Evolutionary conservation across 2,888 invertebrate genomes (phyloP).

Genomic region (Orgyia antiqua): DNA sequence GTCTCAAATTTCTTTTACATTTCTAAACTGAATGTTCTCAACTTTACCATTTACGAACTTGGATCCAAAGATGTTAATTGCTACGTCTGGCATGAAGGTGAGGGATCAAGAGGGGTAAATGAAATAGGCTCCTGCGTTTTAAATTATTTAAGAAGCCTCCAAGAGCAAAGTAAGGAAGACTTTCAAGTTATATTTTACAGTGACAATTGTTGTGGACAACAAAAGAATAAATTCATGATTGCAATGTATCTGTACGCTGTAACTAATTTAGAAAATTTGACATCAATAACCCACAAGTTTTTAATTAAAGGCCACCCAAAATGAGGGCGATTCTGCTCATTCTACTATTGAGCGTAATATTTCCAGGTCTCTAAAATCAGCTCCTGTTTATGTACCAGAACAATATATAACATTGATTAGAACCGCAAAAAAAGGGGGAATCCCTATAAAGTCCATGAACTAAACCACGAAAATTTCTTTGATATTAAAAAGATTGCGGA

Average conservation of each 20-base stretch:
- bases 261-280: background rate
- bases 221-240: conserved; percentile 2
- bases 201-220: conserved; percentile 4
- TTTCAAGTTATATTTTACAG: background rate
- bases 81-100: conserved; percentile 15
- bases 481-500: conserved; percentile 4
- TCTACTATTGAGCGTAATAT: background rate
- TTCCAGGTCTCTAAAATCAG: background rate
- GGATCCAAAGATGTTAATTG: conserved; percentile 2
- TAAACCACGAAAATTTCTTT: conserved; percentile 2
- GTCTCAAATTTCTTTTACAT: conserved; percentile 18
- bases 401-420: conserved; percentile 3
- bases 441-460: conserved; percentile 4
- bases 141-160: conserved; percentile 6
- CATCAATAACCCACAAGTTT: conserved; percentile 1
- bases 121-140: conserved; percentile 14
- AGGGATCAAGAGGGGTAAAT: conserved; percentile 11
- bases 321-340: conserved; percentile 1
- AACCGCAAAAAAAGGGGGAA: conserved; percentile 2
- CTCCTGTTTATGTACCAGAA: background rate
- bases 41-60: conserved; percentile 3
- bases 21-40: conserved; percentile 5
- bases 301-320: conserved; percentile 2
- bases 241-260: conserved; percentile 1
- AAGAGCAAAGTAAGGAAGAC: background rate